A percentile compares a stretch with the other conserved stretches of the same genome.
These are phyloP conservation scores for Lycocerus yunnanus DNA, from an alignment of 2,888 invertebrate species.

Conservation along the genomic window DNA sequence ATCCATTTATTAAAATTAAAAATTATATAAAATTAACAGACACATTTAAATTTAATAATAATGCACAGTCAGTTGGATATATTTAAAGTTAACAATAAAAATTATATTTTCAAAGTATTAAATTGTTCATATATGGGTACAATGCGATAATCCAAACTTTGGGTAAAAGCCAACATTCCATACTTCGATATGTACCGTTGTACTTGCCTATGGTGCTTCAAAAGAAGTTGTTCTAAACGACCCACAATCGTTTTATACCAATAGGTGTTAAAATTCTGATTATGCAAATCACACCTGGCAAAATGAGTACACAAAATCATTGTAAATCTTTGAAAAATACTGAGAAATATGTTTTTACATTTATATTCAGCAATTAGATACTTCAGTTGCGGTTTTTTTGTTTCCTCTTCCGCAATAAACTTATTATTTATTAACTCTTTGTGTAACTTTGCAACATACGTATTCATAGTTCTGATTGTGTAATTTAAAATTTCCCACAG, in stretches of 20 bases:
- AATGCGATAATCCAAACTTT: too few species aligned
- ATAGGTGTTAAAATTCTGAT: conserved; percentile 91
- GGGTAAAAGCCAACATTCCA: too few species aligned
- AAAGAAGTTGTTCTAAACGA: conserved; percentile 91
- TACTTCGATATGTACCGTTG: too few species aligned
- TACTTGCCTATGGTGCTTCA: conserved; percentile 98
- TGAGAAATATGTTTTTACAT: conserved; percentile 94
- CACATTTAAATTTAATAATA: too few species aligned
- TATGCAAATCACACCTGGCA: conserved; percentile 89
- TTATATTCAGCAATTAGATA: conserved; percentile 93
- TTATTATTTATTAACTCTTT: conserved; percentile 84
- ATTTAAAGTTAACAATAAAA: too few species aligned
- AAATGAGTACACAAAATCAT: conserved; percentile 97
- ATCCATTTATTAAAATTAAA: too few species aligned
- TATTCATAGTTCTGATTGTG: conserved; percentile 96
- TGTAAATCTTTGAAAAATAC: conserved; percentile 97
- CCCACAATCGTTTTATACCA: conserved; percentile 98
- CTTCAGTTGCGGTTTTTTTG: conserved; percentile 95
- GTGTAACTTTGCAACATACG: conserved; percentile 85
- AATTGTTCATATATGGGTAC: too few species aligned
- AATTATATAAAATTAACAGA: too few species aligned
- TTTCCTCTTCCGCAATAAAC: conserved; percentile 78
- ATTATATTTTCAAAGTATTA: too few species aligned
- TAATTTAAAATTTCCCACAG: conserved; percentile 96
- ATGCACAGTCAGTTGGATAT: too few species aligned